These are phyloP conservation scores for Sciaenops ocellatus DNA, from an alignment of 2,797 vertebrate genomes.

Conservation along the genomic window DNA sequence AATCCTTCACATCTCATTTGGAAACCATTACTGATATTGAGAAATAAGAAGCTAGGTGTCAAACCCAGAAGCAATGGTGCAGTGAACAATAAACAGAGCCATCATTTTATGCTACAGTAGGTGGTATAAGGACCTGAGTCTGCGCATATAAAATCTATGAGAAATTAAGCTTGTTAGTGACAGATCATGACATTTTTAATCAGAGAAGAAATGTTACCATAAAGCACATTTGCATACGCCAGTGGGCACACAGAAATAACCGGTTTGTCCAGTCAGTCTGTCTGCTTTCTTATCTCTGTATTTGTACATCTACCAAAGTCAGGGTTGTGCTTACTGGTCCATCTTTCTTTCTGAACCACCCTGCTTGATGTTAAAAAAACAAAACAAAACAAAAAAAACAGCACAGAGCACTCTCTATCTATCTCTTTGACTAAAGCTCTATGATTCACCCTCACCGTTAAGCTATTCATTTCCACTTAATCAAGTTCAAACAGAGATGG, in stretches of 20 bases:
- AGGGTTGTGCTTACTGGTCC: conserved; percentile 11
- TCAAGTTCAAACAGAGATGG: conserved; percentile 1
- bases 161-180: conserved; percentile 29
- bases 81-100: conserved; percentile 48
- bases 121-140: conserved; percentile 26
- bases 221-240: not conserved
- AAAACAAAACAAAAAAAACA: conserved; percentile 26
- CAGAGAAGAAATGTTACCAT: not conserved
- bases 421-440: conserved; percentile 27
- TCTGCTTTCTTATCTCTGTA: not conserved
- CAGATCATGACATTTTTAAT: conserved; percentile 24
- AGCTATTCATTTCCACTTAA: conserved; percentile 25
- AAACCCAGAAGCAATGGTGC: conserved; percentile 46
- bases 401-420: conserved; percentile 1
- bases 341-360: conserved; percentile 1
- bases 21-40: conserved; percentile 46
- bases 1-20: conserved; percentile 65
- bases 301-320: conserved; percentile 20
- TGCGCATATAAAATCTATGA: conserved; percentile 24
- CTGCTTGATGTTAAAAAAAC: conserved; percentile 15
- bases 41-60: conserved; percentile 53
- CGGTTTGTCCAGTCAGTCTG: not conserved
- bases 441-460: conserved; percentile 31
- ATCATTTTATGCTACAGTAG: conserved; percentile 43
- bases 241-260: not conserved